These are phyloP conservation scores for Trichopria drosophilae DNA, from an alignment of 2,888 invertebrate species.

Conservation along the genomic window DNA sequence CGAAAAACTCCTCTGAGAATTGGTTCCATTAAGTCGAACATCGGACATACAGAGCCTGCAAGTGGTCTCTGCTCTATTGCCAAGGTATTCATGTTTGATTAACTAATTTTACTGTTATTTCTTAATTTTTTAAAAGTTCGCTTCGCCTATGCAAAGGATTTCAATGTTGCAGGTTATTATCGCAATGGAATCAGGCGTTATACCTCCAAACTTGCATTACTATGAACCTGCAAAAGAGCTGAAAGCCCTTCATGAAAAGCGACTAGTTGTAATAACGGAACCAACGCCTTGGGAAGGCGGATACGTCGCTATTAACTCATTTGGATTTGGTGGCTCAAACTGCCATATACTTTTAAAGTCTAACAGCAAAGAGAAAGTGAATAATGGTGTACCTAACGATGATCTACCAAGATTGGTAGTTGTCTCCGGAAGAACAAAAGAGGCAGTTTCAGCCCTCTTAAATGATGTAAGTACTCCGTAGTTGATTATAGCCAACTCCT, in stretches of 20 bases:
- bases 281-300: constrained; percentile 48
- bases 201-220: constrained; percentile 65
- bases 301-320: constrained; percentile 28
- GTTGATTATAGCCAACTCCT: too few species aligned
- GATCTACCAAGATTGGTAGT: constrained; percentile 71
- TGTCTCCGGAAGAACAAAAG: constrained; percentile 77
- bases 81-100: too few species aligned
- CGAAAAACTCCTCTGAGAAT: constrained; percentile 77
- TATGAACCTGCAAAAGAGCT: constrained; percentile 50
- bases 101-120: too few species aligned
- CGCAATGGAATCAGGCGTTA: constrained; percentile 44
- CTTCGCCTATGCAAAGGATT: too few species aligned
- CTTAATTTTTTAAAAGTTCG: too few species aligned
- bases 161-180: constrained; percentile 58
- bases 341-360: constrained; percentile 30
- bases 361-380: constrained; percentile 44
- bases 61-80: constrained; percentile 81
- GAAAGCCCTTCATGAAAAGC: constrained; percentile 29
- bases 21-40: constrained; percentile 91
- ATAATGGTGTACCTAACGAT: constrained; percentile 65
- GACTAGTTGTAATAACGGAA: constrained; percentile 30
- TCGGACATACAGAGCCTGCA: constrained; percentile 89
- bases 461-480: constrained; percentile 64
- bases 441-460: constrained; percentile 68
- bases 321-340: constrained; percentile 23